Evolutionary conservation across 2,888 invertebrate species (phyloP).

Genomic region (Ceratothoa steindachneri): DNA sequence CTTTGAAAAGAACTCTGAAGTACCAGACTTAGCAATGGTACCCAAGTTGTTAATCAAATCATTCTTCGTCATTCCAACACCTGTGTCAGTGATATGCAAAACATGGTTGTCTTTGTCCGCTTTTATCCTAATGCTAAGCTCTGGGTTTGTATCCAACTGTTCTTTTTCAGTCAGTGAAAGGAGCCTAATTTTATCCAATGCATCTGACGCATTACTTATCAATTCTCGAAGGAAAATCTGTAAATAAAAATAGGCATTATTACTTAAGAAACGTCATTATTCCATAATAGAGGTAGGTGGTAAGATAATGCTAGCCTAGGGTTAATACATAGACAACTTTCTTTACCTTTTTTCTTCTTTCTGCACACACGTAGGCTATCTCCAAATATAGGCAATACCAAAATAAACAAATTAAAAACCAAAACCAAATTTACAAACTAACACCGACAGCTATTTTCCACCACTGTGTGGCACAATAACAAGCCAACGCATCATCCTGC

Average conservation of each 20-base stretch:
- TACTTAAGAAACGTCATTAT: too few relatives aligned
- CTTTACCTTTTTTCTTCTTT: too few relatives aligned
- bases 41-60: conserved; percentile 94
- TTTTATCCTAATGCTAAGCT: conserved; percentile 83
- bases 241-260: conserved; percentile 51
- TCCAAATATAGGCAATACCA: too few relatives aligned
- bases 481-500: too few relatives aligned
- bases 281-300: too few relatives aligned
- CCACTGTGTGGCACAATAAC: too few relatives aligned
- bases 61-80: conserved; percentile 92
- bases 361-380: too few relatives aligned
- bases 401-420: too few relatives aligned
- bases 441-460: too few relatives aligned
- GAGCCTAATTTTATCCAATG: conserved; percentile 94
- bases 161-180: conserved; percentile 81
- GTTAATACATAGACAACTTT: too few relatives aligned
- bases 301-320: too few relatives aligned
- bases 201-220: conserved; percentile 98
- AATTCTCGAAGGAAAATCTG: conserved; percentile 93
- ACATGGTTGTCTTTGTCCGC: conserved; percentile 67
- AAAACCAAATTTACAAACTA: too few relatives aligned
- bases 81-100: conserved; percentile 91
- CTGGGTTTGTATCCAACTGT: conserved; percentile 72
- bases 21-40: conserved; percentile 96
- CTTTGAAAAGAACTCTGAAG: conserved; percentile 89